These are phyloP conservation scores for Halcyon senegalensis DNA, from an alignment of 2,113 vertebrate genomes.

Conservation along the genomic window DNA sequence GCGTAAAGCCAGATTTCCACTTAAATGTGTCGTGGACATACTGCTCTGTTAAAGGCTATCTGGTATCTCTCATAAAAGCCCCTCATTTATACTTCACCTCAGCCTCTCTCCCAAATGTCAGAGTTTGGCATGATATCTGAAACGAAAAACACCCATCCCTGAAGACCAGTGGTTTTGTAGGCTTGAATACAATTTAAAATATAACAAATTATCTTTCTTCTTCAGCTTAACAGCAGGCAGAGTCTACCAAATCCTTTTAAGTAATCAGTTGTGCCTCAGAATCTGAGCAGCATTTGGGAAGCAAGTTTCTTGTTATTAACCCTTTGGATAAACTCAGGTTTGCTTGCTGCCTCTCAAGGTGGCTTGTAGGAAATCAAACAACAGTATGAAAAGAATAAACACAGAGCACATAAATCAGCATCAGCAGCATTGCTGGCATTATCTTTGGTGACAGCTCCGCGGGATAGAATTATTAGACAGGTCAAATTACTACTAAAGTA, in stretches of 20 bases:
- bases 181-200: constrained; percentile 30
- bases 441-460: background rate
- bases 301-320: background rate
- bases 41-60: background rate
- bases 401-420: background rate
- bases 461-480: background rate
- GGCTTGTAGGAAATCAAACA: background rate
- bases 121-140: constrained; percentile 6
- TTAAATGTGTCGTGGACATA: background rate
- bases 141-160: background rate
- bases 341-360: background rate
- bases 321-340: background rate
- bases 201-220: constrained; percentile 43
- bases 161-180: constrained; percentile 29
- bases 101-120: background rate
- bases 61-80: background rate
- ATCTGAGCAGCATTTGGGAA: background rate
- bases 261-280: background rate
- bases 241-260: constrained; percentile 29
- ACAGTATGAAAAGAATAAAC: background rate
- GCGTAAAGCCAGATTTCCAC: background rate
- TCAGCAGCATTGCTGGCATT: background rate
- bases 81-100: background rate
- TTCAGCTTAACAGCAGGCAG: background rate
- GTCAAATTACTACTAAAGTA: constrained; percentile 8